Base-by-base conservation (phyloP, 2,888 invertebrate genomes). In the Pachymerium ferrugineum region DNA sequence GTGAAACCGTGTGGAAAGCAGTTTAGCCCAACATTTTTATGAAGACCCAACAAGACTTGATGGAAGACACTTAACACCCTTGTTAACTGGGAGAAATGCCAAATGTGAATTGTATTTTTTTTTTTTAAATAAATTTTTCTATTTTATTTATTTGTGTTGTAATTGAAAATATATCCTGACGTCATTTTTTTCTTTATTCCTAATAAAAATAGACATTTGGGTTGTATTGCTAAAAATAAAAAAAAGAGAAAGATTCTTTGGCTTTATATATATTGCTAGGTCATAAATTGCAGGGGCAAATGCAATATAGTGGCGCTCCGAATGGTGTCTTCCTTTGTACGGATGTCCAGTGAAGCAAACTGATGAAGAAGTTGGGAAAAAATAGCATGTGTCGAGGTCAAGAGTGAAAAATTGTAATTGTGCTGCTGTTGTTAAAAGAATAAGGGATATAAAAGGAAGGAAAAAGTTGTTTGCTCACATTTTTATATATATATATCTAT, bases 321-420 rank as follows among this genome's bases (percentile, higher is more conserved):
- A 54, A 25, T 54, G 8, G 54, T 54, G 54, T 54, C 54, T 25
- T 54, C 25, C 54, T 54, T 54, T 54, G 54, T 54, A 54, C 54
- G 25, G 54, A 54, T 54, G 54, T 54, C 54, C 54, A 54, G 25
- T 54, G 54, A 25, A 54, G 54, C 54, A 54, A 54, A 54, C 54
- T 54, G 54, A 54, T 54, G 54, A 54, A 54, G 54, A 54, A 54
- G 54, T 54, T 54, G 25, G 54, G 25, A 54, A 16, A 47, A 54
- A 25, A 54, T 54, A 54, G 54, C 54, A 54, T 54, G 54, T 54
- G 54, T 54, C 54, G 54, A 54, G 54, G 54, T 54, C 54, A 54
- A 25, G 54, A 54, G 54, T 54, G 54, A 54, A 54, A 54, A 54
- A 54, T 54, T 54, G 54, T 54, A 54, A 54, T 54, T 54, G 54